Conservation (phyloP, 2,797 vertebrate genomes). For the Coendou prehensilis region DNA sequence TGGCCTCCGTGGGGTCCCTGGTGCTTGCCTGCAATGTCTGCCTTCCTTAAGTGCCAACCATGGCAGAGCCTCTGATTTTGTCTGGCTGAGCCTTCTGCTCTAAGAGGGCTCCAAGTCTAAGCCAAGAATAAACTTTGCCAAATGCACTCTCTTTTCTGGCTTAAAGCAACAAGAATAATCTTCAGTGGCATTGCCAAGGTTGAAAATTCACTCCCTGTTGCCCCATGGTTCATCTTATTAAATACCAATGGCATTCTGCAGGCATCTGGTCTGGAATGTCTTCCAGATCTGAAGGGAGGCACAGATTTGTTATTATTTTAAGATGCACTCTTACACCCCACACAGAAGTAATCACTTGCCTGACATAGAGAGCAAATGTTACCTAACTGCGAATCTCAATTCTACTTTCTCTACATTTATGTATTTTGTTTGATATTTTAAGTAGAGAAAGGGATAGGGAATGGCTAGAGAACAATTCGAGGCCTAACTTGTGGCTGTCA, state of each 20-base stretch:
- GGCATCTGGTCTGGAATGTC: neutral
- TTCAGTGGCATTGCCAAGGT: slow-evolving; percentile 9
- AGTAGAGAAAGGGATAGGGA: neutral
- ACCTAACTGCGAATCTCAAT: neutral
- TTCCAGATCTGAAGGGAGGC: neutral
- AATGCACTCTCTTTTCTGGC: slow-evolving; percentile 15
- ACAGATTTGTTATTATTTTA: slow-evolving; percentile 8
- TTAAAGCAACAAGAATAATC: neutral
- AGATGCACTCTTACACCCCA: neutral
- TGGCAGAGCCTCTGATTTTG: neutral
- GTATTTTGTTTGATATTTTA: neutral
- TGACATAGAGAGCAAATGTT: neutral
- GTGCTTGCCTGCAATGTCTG: neutral
- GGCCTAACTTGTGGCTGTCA: neutral
- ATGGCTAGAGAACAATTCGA: neutral
- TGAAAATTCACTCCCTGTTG: slow-evolving; percentile 37
- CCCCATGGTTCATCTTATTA: slow-evolving; percentile 20
- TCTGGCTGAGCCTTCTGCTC: slow-evolving; percentile 53
- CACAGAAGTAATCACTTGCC: neutral
- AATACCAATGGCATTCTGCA: neutral
- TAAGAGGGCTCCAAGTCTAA: slow-evolving; percentile 9
- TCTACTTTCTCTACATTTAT: neutral
- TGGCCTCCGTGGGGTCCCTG: neutral
- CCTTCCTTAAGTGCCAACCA: slow-evolving; percentile 9
- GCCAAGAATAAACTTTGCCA: slow-evolving; percentile 51